A percentile compares a stretch with the other conserved stretches of the same genome.
These are phyloP conservation scores for Pterostichus niger DNA, from an alignment of 2,888 invertebrate species.

Conservation along the genomic window DNA sequence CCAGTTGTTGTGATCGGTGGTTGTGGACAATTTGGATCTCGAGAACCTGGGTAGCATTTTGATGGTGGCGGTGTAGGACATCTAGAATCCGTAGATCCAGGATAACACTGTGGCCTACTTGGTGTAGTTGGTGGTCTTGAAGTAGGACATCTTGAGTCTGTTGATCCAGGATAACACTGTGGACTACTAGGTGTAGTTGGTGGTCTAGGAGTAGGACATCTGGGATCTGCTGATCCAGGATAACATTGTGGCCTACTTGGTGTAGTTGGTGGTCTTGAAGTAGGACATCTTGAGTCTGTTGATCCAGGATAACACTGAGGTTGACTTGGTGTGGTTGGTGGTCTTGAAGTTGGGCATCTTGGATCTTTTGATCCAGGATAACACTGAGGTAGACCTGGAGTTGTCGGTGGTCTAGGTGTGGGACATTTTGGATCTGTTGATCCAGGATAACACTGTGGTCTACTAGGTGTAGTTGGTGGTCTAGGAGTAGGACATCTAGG, in stretches of 20 bases:
- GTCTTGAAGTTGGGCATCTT: conserved; percentile 72
- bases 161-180: conserved; percentile 73
- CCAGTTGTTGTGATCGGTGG: conserved; percentile 70
- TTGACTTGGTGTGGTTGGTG: conserved; percentile 67
- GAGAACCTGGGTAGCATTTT: conserved; percentile 72
- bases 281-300: conserved; percentile 72
- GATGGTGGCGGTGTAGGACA: conserved; percentile 73
- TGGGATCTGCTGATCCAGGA: conserved; percentile 72
- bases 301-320: conserved; percentile 72
- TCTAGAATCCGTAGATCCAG: conserved; percentile 73
- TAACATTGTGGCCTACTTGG: conserved; percentile 70
- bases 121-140: conserved; percentile 71
- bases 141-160: conserved; percentile 72
- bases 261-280: conserved; percentile 70
- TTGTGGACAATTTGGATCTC: conserved; percentile 75
- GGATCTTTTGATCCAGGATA: conserved; percentile 75
- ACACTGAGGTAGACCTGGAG: conserved; percentile 69
- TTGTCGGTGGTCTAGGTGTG: conserved; percentile 53
- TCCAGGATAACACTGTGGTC: conserved; percentile 51
- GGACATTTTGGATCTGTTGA: conserved; percentile 55
- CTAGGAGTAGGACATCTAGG: conserved; percentile 76
- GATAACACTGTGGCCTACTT: conserved; percentile 71
- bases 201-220: conserved; percentile 71
- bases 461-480: conserved; percentile 67
- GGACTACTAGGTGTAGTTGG: conserved; percentile 63